These are phyloP conservation scores for Lepidotrigona ventralis DNA, from an alignment of 1,140 invertebrate species.

Conservation along the genomic window DNA sequence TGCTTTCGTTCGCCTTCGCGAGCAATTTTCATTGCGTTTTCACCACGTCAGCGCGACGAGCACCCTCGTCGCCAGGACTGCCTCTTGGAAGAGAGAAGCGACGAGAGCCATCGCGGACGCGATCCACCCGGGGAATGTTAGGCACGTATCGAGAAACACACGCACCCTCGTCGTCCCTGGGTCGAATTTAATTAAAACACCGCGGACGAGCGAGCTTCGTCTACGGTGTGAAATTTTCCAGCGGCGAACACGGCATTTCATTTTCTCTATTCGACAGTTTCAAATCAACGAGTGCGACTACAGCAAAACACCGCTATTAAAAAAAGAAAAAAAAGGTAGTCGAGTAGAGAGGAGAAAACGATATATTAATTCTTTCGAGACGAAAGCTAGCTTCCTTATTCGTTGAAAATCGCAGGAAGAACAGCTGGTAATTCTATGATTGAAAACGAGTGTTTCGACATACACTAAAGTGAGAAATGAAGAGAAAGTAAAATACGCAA, in stretches of 20 bases:
- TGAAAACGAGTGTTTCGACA: too few species aligned
- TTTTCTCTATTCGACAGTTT: neutral
- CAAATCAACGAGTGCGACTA: neutral
- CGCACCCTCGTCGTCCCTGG: neutral
- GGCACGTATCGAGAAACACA: conserved; percentile 19
- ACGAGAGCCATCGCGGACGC: neutral
- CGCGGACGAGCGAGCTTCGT: too few species aligned
- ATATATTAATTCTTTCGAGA: neutral
- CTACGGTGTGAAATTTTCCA: neutral
- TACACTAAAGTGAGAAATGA: neutral
- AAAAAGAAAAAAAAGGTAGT: too few species aligned
- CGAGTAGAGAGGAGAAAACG: neutral
- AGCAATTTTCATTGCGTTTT: conserved; percentile 6
- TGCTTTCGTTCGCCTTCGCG: neutral
- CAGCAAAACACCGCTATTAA: neutral
- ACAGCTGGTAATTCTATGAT: too few species aligned
- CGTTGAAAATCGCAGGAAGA: too few species aligned
- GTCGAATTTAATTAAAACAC: conserved; percentile 59
- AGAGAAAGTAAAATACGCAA: neutral
- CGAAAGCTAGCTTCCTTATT: too few species aligned
- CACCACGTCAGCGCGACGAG: conserved; percentile 19
- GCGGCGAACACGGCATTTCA: neutral
- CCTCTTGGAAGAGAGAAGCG: neutral
- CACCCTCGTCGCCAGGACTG: conserved; percentile 7
- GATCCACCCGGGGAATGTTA: conserved; percentile 17